Conservation (phyloP, 2,113 vertebrate genomes). For the Phasianus colchicus region DNA sequence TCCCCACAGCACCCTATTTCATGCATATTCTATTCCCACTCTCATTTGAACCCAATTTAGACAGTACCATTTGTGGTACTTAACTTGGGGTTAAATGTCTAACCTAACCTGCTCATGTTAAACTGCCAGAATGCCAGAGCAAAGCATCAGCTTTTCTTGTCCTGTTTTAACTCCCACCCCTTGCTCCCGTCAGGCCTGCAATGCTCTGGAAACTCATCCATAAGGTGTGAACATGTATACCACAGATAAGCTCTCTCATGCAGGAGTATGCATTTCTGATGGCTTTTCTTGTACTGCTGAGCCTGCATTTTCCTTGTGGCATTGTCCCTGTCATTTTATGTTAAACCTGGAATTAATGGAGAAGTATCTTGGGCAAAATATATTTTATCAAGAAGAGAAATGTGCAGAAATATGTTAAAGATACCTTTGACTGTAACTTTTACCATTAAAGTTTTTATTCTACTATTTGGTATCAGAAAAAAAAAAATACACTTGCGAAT, state of each 20-base stretch:
- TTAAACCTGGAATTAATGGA: background rate
- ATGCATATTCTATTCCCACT: background rate
- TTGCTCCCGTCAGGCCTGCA: background rate
- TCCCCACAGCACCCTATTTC: background rate
- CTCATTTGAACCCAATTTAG: background rate
- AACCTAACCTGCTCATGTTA: background rate
- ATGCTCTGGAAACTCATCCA: background rate
- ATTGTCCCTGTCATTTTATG: background rate
- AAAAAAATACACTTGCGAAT: background rate
- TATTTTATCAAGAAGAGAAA: background rate
- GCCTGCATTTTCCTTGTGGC: background rate
- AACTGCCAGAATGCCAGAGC: background rate
- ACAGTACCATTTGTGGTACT: background rate
- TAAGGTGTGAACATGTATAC: background rate
- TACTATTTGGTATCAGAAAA: conserved; percentile 19
- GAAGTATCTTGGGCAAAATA: background rate
- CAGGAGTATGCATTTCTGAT: background rate
- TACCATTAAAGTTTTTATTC: background rate
- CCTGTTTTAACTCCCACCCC: background rate
- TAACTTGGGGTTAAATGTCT: background rate
- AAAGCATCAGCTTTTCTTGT: background rate
- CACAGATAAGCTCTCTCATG: background rate
- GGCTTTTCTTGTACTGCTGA: background rate
- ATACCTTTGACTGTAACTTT: background rate
- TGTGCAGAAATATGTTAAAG: background rate